Conservation (phyloP, 2,797 vertebrate species). For the Sebastes steindachneri region DNA sequence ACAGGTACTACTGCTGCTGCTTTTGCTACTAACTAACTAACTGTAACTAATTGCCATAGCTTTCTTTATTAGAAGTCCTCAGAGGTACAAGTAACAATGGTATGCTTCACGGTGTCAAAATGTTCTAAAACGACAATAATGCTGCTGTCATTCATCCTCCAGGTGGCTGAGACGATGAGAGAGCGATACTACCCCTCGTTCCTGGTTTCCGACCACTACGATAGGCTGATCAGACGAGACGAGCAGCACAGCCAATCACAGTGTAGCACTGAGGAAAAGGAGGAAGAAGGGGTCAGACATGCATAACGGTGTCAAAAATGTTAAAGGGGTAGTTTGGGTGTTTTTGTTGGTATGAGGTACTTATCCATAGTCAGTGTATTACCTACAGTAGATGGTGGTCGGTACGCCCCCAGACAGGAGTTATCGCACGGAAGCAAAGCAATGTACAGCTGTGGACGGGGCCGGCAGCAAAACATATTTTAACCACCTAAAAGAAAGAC, state of each 20-base stretch:
- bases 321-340: too few relatives aligned
- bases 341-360: too few relatives aligned
- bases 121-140: neutral
- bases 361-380: too few relatives aligned
- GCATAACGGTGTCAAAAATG: too few relatives aligned
- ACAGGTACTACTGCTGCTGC: conserved; percentile 76
- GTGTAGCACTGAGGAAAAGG: conserved; percentile 87
- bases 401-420: too few relatives aligned
- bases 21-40: neutral
- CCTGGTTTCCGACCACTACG: conserved; percentile 95
- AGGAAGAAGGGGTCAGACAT: conserved; percentile 86
- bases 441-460: too few relatives aligned
- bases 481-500: too few relatives aligned
- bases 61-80: neutral
- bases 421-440: too few relatives aligned
- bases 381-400: too few relatives aligned
- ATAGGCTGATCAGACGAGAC: conserved; percentile 89
- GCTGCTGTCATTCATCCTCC: neutral
- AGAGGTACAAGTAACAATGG: neutral
- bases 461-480: too few relatives aligned
- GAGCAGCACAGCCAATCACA: conserved; percentile 83
- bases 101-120: neutral
- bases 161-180: conserved; percentile 89
- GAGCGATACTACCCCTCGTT: conserved; percentile 98
- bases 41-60: neutral